Evolutionary conservation across 2,113 vertebrate species (phyloP).

Genomic region (Lampris megalopsis): DNA sequence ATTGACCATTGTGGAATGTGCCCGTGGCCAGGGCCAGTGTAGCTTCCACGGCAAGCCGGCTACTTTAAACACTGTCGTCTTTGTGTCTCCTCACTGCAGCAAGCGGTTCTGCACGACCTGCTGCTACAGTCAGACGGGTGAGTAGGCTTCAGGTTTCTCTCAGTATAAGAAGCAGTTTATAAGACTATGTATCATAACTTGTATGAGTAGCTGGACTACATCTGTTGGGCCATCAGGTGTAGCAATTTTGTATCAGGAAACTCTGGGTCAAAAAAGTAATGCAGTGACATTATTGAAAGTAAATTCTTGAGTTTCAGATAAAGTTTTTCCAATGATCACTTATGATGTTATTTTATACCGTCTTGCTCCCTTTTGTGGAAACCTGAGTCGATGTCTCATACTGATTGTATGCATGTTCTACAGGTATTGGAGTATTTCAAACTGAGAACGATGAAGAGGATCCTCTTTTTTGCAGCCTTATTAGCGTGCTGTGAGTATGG

Average conservation of each 20-base stretch:
- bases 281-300: too few relatives aligned
- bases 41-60: slow-evolving; percentile 45
- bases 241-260: too few relatives aligned
- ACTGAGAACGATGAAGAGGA: slow-evolving; percentile 38
- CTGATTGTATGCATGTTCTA: slow-evolving; percentile 1
- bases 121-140: slow-evolving; percentile 36
- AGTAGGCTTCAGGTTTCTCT: slow-evolving; percentile 24
- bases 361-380: neutral
- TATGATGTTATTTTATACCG: too few relatives aligned
- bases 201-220: neutral
- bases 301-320: too few relatives aligned
- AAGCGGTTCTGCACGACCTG: slow-evolving; percentile 13
- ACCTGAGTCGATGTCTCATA: neutral
- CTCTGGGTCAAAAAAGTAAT: too few relatives aligned
- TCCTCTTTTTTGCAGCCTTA: slow-evolving; percentile 33
- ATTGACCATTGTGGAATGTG: slow-evolving; percentile 70
- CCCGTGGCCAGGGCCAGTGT: slow-evolving; percentile 44
- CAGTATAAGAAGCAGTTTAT: slow-evolving; percentile 1
- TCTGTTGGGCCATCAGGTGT: slow-evolving; percentile 10
- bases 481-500: slow-evolving; percentile 58
- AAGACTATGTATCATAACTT: neutral
- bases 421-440: slow-evolving; percentile 17
- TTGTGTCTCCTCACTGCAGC: slow-evolving; percentile 57
- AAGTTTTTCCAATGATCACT: too few relatives aligned
- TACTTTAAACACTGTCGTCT: slow-evolving; percentile 62